Evolutionary conservation across 1,140 invertebrate species (phyloP).

Genomic region (Elymnias hypermnestra): DNA sequence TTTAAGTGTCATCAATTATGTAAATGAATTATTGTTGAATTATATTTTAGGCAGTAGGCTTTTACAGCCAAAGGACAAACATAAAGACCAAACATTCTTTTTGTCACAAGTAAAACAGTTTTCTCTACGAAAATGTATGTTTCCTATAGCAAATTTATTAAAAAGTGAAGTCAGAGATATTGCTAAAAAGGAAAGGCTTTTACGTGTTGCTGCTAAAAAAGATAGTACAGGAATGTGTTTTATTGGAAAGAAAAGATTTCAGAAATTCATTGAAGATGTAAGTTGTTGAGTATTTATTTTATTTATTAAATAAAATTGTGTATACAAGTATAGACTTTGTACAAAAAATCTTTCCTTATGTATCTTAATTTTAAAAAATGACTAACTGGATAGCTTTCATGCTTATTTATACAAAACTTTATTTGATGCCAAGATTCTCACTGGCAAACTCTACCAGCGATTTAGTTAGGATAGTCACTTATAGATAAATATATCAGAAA

Average conservation of each 20-base stretch:
- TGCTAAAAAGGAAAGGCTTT: conserved; percentile 83
- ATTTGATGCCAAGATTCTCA: too few relatives aligned
- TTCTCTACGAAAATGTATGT: conserved; percentile 89
- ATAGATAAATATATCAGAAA: too few relatives aligned
- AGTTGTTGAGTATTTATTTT: conserved; percentile 10
- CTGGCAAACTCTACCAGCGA: too few relatives aligned
- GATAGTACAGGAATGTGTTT: conserved; percentile 99
- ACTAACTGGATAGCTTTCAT: too few relatives aligned
- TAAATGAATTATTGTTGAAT: too few relatives aligned
- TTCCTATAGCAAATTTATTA: conserved; percentile 88
- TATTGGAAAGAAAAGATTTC: conserved; percentile 89
- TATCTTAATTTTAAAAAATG: too few relatives aligned
- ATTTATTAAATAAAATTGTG: too few relatives aligned
- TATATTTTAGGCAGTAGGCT: conserved; percentile 80
- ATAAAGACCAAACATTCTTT: conserved; percentile 98
- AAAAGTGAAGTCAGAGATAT: conserved; percentile 90
- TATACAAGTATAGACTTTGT: too few relatives aligned
- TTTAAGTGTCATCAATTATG: too few relatives aligned
- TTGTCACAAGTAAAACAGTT: conserved; percentile 89
- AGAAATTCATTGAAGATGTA: conserved; percentile 86
- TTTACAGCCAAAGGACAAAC: conserved; percentile 83
- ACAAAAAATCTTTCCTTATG: too few relatives aligned
- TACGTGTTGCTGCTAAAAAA: conserved; percentile 86
- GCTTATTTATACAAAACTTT: too few relatives aligned
- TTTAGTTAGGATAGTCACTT: too few relatives aligned